phyloP scores from a whole-genome alignment of 2,797 vertebrate species.

The Eremophila alpestris region DNA sequence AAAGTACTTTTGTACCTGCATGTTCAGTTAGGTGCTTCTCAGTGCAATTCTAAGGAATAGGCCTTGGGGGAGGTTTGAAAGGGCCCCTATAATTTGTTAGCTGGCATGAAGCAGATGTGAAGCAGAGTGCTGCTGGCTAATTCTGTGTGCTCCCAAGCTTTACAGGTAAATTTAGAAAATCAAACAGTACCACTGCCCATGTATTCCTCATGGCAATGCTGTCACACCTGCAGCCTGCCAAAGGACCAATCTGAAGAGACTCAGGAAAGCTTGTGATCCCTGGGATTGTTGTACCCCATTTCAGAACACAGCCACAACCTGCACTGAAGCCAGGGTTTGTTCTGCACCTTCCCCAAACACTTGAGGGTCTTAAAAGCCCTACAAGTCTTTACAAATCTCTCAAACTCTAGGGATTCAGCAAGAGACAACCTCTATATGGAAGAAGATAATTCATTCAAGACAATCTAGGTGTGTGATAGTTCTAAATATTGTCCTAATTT shows the following conservation, averaged over 20 bases:
- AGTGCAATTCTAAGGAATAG: background rate
- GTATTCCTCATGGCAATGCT: background rate
- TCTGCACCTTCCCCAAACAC: background rate
- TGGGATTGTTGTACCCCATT: background rate
- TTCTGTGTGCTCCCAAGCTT: background rate
- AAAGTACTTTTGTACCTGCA: background rate
- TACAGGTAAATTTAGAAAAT: background rate
- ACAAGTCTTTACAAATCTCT: background rate
- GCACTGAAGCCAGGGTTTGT: fast-evolving
- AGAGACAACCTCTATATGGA: background rate
- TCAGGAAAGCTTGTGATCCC: background rate
- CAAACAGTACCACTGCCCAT: background rate
- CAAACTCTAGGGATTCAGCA: background rate
- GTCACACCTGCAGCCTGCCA: background rate
- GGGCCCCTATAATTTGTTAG: background rate
- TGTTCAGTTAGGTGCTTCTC: background rate
- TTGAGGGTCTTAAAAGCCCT: background rate
- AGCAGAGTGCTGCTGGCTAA: background rate
- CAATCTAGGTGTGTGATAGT: background rate
- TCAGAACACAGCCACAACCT: fast-evolving
- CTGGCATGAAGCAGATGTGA: background rate
- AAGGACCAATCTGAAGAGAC: background rate
- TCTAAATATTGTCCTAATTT: background rate
- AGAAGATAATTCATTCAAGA: background rate
- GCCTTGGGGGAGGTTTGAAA: background rate